These are phyloP conservation scores for Scolopax bukidnonensis DNA, from an alignment of 2,797 vertebrate species.

Conservation along the genomic window DNA sequence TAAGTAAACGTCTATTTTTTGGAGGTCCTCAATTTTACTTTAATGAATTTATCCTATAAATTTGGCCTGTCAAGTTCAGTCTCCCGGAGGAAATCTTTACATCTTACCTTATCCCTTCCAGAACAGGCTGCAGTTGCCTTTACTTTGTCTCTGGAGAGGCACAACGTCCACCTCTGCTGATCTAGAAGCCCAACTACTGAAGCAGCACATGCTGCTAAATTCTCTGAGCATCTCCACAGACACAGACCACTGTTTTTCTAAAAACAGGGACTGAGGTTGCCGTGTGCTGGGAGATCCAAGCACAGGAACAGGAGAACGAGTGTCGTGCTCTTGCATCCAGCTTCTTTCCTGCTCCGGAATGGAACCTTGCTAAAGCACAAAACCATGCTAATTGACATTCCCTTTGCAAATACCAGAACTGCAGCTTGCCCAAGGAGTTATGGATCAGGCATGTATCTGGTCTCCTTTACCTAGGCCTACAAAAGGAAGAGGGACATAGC, in stretches of 20 bases:
- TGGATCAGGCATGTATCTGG: rapidly evolving
- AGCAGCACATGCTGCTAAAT: neutral
- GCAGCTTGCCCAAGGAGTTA: neutral
- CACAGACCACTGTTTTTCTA: neutral
- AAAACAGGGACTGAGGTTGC: neutral
- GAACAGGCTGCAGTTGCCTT: rapidly evolving
- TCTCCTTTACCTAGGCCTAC: neutral
- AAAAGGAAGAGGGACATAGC: neutral
- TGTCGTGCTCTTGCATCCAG: neutral
- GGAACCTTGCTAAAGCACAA: neutral
- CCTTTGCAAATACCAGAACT: neutral
- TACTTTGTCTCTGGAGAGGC: neutral
- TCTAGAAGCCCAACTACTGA: neutral
- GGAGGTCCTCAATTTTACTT: neutral
- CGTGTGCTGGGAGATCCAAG: neutral
- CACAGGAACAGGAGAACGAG: neutral
- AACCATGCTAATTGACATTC: neutral
- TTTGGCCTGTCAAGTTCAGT: neutral
- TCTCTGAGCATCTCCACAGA: neutral
- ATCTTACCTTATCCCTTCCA: neutral
- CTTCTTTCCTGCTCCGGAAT: neutral
- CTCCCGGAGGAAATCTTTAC: neutral
- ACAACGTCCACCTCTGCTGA: neutral
- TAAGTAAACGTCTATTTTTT: neutral
- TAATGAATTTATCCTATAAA: neutral